Conservation (phyloP, 2,888 invertebrate species). For the Spatulosminthurus flaviceps region DNA sequence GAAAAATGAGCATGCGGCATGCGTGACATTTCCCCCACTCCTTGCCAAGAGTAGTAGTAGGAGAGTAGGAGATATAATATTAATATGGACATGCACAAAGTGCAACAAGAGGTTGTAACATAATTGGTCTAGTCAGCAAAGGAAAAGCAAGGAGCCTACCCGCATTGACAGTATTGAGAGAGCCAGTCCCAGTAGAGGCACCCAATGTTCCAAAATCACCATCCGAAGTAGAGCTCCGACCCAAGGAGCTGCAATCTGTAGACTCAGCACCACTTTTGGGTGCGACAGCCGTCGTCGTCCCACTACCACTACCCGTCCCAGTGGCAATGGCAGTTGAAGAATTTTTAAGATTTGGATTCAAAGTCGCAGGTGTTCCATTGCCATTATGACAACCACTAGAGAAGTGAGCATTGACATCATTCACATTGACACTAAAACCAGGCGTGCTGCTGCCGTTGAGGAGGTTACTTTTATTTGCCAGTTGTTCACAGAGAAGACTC, state of each 20-base stretch:
- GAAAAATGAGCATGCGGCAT: not conserved
- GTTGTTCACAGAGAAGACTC: not conserved
- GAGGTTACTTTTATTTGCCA: not conserved
- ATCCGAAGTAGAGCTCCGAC: conserved; percentile 65
- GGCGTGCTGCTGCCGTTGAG: conserved; percentile 4
- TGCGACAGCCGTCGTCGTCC: not conserved
- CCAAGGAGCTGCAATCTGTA: conserved; percentile 65
- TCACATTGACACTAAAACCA: conserved; percentile 47
- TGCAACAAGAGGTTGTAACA: conserved; percentile 5
- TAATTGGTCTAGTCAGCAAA: conserved; percentile 12
- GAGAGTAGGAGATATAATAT: too few species aligned
- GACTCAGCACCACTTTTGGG: conserved; percentile 56
- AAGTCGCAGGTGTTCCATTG: conserved; percentile 29
- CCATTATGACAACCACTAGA: conserved; percentile 40
- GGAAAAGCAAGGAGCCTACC: too few species aligned
- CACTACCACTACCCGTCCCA: too few species aligned
- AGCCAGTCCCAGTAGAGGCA: conserved; percentile 46
- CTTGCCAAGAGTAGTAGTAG: not conserved
- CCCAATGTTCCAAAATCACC: conserved; percentile 65
- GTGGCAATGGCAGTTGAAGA: conserved; percentile 19
- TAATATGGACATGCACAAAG: not conserved
- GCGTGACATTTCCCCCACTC: not conserved
- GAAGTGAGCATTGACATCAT: conserved; percentile 43
- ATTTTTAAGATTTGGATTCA: conserved; percentile 40
- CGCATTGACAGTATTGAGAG: conserved; percentile 56